Conservation (phyloP, 2,888 invertebrate species). For the Abscondita cerata region DNA sequence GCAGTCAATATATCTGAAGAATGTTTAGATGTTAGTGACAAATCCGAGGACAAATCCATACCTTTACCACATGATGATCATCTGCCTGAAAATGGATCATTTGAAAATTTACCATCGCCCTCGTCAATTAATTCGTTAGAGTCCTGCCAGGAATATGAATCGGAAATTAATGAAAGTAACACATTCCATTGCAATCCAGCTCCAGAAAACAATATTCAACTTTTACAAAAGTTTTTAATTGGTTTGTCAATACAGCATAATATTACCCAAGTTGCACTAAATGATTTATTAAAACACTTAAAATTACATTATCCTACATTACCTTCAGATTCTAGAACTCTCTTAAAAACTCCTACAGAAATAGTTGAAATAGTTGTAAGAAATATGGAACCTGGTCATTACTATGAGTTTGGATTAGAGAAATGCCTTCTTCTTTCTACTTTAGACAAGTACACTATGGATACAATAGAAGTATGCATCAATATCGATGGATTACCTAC, state of each 20-base stretch:
- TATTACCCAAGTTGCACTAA: too few species aligned
- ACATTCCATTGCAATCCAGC: slow-evolving; percentile 1
- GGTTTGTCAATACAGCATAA: slow-evolving; percentile 1
- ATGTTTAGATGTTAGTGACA: neutral
- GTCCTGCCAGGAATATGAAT: slow-evolving; percentile 1
- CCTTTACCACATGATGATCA: neutral
- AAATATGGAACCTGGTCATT: too few species aligned
- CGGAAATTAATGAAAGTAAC: neutral
- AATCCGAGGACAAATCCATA: too few species aligned
- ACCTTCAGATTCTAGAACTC: too few species aligned
- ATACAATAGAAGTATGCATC: too few species aligned
- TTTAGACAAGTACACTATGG: too few species aligned
- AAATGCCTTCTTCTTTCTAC: neutral
- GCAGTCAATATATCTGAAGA: neutral
- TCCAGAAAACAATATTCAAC: neutral
- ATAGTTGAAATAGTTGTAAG: too few species aligned
- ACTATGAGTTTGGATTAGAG: neutral
- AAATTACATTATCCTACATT: too few species aligned
- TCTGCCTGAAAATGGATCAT: neutral
- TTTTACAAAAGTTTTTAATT: neutral
- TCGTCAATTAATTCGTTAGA: neutral
- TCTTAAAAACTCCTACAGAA: too few species aligned
- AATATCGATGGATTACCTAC: too few species aligned
- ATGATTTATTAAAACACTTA: too few species aligned
- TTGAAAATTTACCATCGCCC: neutral